Conservation (phyloP, 2,888 invertebrate genomes). For the Eupeodes luniger region DNA sequence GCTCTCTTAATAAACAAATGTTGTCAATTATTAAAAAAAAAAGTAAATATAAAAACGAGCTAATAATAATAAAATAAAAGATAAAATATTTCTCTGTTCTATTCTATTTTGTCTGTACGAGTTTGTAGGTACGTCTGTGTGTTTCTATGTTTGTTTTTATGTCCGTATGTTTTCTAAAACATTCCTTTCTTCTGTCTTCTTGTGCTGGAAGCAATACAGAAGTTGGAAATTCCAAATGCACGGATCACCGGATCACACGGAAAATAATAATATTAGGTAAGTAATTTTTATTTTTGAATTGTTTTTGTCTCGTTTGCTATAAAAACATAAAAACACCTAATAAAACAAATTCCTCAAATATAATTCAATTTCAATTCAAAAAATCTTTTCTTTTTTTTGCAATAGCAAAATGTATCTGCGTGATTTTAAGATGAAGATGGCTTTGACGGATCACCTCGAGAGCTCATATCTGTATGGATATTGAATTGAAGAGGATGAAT, state of each 20-base stretch:
- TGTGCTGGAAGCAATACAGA: conserved; percentile 55
- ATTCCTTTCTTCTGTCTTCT: conserved; percentile 45
- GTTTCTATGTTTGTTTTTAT: not conserved
- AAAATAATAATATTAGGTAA: not conserved
- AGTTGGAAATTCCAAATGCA: conserved; percentile 62
- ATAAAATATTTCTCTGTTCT: not conserved
- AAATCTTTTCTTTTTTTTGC: conserved; percentile 5
- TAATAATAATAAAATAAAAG: conserved; percentile 48
- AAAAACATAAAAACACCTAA: conserved; percentile 55
- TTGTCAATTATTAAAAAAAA: conserved; percentile 69
- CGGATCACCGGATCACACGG: not conserved
- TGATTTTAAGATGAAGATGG: not conserved
- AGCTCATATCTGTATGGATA: conserved; percentile 19
- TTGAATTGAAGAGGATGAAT: conserved; percentile 56
- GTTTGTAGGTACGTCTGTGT: not conserved
- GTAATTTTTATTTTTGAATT: not conserved
- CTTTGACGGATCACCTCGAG: conserved; percentile 35
- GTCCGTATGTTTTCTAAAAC: not conserved
- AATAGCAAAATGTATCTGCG: not conserved
- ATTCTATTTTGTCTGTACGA: not conserved
- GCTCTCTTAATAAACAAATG: conserved; percentile 55
- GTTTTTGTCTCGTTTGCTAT: conserved; percentile 15
- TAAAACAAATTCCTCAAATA: conserved; percentile 62
- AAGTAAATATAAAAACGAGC: conserved; percentile 68
- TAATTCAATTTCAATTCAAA: not conserved